Evolutionary conservation across 92 coral and sea anemone genomes (phyloP).

Genomic region (Porites divaricata): DNA sequence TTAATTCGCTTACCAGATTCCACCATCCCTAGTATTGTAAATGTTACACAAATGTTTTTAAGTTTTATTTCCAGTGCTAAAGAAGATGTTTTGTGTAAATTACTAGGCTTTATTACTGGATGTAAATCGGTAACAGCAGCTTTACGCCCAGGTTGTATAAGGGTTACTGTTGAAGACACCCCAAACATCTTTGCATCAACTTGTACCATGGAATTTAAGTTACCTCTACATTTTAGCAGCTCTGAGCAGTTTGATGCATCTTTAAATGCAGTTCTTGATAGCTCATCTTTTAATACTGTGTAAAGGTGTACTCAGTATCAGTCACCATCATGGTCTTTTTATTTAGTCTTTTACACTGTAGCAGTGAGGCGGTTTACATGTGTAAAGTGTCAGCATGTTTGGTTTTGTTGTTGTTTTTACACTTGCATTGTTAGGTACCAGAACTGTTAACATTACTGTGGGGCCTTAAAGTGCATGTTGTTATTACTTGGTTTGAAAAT

Average conservation of each 20-base stretch:
- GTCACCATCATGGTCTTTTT: background rate
- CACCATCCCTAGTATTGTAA: conserved; percentile 29
- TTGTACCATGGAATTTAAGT: conserved; percentile 34
- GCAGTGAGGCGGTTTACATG: background rate
- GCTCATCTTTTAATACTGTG: conserved; percentile 12
- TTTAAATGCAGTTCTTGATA: conserved; percentile 33
- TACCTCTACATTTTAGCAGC: conserved; percentile 19
- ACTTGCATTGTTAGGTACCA: no score
- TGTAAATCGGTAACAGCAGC: conserved; percentile 47
- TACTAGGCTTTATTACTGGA: conserved; percentile 51
- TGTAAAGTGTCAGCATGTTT: no score
- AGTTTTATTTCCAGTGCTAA: conserved; percentile 42
- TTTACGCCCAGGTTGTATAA: conserved; percentile 49
- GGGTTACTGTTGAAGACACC: conserved; percentile 27
- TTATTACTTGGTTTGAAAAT: no score
- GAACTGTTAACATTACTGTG: no score
- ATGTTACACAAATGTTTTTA: conserved; percentile 35
- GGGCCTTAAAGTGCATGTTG: no score
- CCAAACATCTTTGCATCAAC: conserved; percentile 44
- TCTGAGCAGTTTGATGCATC: conserved; percentile 16
- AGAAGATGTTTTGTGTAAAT: conserved; percentile 32
- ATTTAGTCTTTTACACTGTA: background rate
- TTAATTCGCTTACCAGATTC: conserved; percentile 51
- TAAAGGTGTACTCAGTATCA: background rate
- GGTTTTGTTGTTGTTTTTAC: no score